Percentiles rank a stretch among this genome's conserved stretches.
Evolutionary conservation across 2,797 vertebrate genomes (phyloP).

Genomic region (Ataeniobius toweri): DNA sequence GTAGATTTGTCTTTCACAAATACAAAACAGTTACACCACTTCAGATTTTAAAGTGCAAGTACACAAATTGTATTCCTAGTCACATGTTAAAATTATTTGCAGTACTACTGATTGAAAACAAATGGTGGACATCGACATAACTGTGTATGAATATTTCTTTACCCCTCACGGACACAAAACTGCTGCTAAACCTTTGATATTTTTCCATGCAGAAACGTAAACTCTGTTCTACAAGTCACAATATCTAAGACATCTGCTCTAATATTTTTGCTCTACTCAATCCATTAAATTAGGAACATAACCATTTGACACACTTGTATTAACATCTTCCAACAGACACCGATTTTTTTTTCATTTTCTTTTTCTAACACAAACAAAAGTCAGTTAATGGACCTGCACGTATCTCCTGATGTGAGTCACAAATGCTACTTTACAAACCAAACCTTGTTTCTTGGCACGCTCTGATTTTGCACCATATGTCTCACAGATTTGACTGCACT

Average conservation of each 20-base stretch:
- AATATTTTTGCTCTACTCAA: not conserved
- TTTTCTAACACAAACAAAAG: not conserved
- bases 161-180: no score
- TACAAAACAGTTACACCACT: no score
- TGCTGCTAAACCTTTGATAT: not conserved
- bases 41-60: no score
- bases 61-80: no score
- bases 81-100: no score
- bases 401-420: not conserved
- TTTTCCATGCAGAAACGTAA: not conserved
- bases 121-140: no score
- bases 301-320: not conserved
- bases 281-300: not conserved
- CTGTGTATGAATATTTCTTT: not conserved
- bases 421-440: not conserved
- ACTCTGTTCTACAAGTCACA: not conserved
- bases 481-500: no score
- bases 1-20: no score
- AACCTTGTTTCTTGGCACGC: not conserved
- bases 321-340: not conserved
- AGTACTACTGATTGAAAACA: no score
- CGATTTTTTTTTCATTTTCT: not conserved
- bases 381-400: not conserved
- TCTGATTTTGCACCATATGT: no score
- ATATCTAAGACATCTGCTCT: not conserved